Base-by-base conservation (phyloP, 23 tunicate species). In the Trididemnum miniatum region DNA sequence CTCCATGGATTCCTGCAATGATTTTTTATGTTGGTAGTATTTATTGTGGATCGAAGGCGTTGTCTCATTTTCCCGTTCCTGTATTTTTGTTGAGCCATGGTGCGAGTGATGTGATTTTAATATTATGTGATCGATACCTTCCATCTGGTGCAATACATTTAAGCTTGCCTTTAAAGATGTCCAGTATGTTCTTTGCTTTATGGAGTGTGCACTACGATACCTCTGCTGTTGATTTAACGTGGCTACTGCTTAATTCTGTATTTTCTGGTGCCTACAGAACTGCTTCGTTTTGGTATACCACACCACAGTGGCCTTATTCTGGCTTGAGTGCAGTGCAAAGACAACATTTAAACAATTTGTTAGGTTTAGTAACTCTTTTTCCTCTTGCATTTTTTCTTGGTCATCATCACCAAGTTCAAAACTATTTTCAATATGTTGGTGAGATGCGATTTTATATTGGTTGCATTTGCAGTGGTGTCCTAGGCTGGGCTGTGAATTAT, bases 1-100 rank as follows among this genome's bases (percentile, higher is more conserved):
- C 75, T 7, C 87, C 93, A 31, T 93, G 89, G 91, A 37, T 79
- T 26, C 94, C 94, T 32, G 94, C 98, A n/a, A 88, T 93, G 98
- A 34, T 93, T 0, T 51, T 93, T 1, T 85, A 93, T 67, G 87
- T 88, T 28, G 89, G 86, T 20, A 81, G 96, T 25, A 81, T 93
- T 34, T 88, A 65, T 51, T 84, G 88, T 59, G 98, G 98, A 12
- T 93, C 98, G 0, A 93, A 77, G 22, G 90, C 93, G 18, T 65
- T 93, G 7, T 60, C 89, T 26, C 80, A 71, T 37, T 65, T 84
- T 29, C 79, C 98, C 26, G 67, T 93, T 65, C 93, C 98, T 25
- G 83, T 82, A 31, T 93, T 93, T 84, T 32, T 93, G 12, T 35
- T 84, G 20, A 84, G 87, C 29, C 93, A 88, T 51, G 84, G 88